Evolutionary conservation across 2,113 vertebrate genomes (phyloP).

Genomic region (Takifugu bimaculatus): DNA sequence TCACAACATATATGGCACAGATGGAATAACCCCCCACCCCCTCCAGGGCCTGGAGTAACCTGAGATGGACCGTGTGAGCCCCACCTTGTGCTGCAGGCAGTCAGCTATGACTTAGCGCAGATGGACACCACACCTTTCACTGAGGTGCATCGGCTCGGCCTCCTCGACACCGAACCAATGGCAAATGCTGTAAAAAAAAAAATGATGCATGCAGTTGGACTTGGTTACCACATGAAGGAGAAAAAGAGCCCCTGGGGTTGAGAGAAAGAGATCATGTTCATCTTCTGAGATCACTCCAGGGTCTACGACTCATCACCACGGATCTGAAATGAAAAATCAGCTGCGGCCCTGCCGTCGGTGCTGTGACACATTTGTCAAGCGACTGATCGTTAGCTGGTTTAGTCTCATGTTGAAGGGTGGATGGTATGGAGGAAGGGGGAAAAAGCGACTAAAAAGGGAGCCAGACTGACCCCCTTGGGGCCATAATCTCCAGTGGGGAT

Average conservation of each 20-base stretch:
- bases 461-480: conserved; percentile 28
- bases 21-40: conserved; percentile 4
- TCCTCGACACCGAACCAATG: conserved; percentile 26
- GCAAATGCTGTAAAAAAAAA: background rate
- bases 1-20: conserved; percentile 15
- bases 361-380: background rate
- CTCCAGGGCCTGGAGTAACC: conserved; percentile 42
- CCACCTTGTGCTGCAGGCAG: conserved; percentile 56
- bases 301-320: conserved; percentile 3
- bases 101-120: conserved; percentile 47
- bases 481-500: conserved; percentile 7
- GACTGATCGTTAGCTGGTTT: conserved; percentile 1
- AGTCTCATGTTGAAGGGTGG: conserved; percentile 1
- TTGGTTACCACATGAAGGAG: conserved; percentile 39
- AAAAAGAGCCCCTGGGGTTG: conserved; percentile 34
- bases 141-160: conserved; percentile 44
- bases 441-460: background rate
- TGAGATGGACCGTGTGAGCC: conserved; percentile 38
- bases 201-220: conserved; percentile 31
- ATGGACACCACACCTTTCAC: conserved; percentile 56
- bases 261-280: conserved; percentile 22
- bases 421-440: conserved; percentile 6
- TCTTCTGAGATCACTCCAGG: conserved; percentile 37
- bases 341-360: conserved; percentile 1
- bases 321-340: conserved; percentile 11